Percentiles rank a stretch among this genome's conserved stretches.
Evolutionary conservation across 2,113 vertebrate genomes (phyloP).

Genomic region (Colius striatus): DNA sequence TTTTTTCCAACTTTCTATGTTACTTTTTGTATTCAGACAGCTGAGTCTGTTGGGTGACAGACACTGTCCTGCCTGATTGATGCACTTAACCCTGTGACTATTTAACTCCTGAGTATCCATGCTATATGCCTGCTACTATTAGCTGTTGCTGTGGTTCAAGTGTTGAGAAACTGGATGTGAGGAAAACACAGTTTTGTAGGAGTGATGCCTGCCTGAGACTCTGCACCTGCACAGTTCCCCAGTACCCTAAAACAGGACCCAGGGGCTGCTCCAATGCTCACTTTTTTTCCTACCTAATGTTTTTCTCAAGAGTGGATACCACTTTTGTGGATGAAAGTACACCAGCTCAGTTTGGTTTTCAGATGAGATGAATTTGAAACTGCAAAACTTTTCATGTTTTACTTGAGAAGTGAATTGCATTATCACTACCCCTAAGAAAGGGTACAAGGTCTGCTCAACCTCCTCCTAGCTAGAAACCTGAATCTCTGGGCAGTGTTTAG

Average conservation of each 20-base stretch:
- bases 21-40: background rate
- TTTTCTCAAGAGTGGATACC: background rate
- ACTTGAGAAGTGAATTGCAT: background rate
- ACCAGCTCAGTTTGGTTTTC: background rate
- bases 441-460: background rate
- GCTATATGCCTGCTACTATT: background rate
- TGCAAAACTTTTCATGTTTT: background rate
- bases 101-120: background rate
- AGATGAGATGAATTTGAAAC: background rate
- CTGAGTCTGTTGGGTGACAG: fast-evolving
- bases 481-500: background rate
- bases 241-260: fast-evolving
- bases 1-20: background rate
- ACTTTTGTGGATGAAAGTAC: background rate
- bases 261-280: background rate
- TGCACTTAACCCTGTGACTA: background rate
- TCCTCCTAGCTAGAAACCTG: background rate
- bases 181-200: background rate
- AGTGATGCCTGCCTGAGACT: background rate
- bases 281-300: background rate
- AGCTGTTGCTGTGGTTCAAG: background rate
- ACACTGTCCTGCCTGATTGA: background rate
- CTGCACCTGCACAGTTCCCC: background rate
- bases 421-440: background rate
- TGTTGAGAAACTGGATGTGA: background rate